Base-by-base conservation (phyloP, 2,888 invertebrate species). In the Epiperipatus broadwayi region DNA sequence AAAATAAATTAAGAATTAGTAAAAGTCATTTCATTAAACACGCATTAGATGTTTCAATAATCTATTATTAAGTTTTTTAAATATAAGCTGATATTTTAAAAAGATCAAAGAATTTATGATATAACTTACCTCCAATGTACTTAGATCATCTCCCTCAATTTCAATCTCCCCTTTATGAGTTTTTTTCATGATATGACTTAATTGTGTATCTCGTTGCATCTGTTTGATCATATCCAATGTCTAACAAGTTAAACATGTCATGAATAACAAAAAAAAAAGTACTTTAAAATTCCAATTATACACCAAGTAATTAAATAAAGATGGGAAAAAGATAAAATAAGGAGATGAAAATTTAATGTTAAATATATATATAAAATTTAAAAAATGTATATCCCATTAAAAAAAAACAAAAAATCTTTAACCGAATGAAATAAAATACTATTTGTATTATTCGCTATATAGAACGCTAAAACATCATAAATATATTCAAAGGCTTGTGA, bases 151-250 rank as follows among this genome's bases (percentile, higher is more conserved):
- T 16, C 58, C 59, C 39, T 58, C 61, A 37, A 64, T 59, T 20
- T 62, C 58, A 43, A 61, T 58, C 59, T 80, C 83, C 32, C 87
- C 89, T 64, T 91, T 89, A 57, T 89, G 87, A 2, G 87, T 87
- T 61, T 89, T 91, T 40, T 89, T 60, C 5, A 52, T 46, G 5
- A 58, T 45, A 27, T 51, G 50, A 2, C 30, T 43, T 29, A 19
- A 43, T 29, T 43, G 44, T 20, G 25, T 29, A 38, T 57, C 54
- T 37, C 52, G 52, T 41, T 58, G 56, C 4, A 52, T 50, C 42
- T 54, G 47, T 36, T 55, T 57, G 4, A 60, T 59, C 52, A 58
- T 53, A 44, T 58, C 56, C 10, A 59, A 44, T 12, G 50, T 48
- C 55, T 54, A 47, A n/a, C n/a, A n/a, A n/a, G n/a, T n/a, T n/a